Evolutionary conservation across 2,888 invertebrate genomes (phyloP), one percentile per base, ranked within the genome.

Genomic region (Apantesis nais): DNA sequence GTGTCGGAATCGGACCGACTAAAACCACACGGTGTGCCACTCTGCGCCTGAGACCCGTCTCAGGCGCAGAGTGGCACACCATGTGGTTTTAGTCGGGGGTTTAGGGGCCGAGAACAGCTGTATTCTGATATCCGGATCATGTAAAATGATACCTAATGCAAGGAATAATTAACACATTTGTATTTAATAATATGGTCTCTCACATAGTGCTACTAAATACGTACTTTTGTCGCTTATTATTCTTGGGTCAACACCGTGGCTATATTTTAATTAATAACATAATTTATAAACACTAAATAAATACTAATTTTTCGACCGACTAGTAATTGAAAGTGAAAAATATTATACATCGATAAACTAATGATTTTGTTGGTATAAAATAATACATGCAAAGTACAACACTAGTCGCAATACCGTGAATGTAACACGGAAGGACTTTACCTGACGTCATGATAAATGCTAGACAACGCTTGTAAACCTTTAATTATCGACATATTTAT

Each of bases 401-500:
- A 63, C 22, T 63, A 66, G 29, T 58, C 39, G 29, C 39, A 66
- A 37, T 58, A 58, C 31, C 41, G 34, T n/a, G 55, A 66, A 55
- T 66, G n/a, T 71, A 70, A 72, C 44, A 79, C 75, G 73, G 78
- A 81, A 81, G 74, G 72, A 22, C 39, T 58, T 62, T 34, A 22
- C 62, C 61, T 81, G 77, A 80, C 78, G 74, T 80, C 77, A 82
- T 72, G n/a, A 62, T 52, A 67, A 72, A 70, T 52, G 67, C 44
- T 64, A 70, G 34, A 61, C 64, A 70, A 41, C 61, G 63, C 67
- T 64, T 70, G 78, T 72, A 76, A 80, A 64, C 75, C 79, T 69
- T 78, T 72, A 80, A 74, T 78, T 81, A 82, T 66, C 37, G 73
- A 79, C 78, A 78, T 78, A 73, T 77, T 80, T 81, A 81, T 81